These are phyloP conservation scores for Pyrrhosoma nymphula DNA, from an alignment of 2,888 invertebrate genomes.

Conservation along the genomic window DNA sequence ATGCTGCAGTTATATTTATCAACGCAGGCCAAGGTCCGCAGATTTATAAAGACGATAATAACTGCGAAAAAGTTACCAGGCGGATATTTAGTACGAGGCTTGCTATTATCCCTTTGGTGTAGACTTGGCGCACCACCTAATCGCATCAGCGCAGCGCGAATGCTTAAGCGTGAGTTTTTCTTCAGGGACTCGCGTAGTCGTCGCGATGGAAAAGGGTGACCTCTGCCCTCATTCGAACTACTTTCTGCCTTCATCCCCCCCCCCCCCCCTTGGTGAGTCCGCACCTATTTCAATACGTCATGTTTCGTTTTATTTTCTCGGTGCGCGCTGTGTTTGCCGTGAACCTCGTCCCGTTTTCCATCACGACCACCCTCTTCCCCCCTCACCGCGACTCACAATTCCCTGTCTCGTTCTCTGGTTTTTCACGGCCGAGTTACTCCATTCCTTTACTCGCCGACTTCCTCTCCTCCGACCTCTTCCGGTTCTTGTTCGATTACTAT, in stretches of 20 bases:
- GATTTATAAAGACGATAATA: too few relatives aligned
- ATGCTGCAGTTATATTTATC: too few relatives aligned
- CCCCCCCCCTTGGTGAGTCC: too few relatives aligned
- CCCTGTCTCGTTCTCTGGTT: background rate
- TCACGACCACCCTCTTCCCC: background rate
- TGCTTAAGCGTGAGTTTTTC: background rate
- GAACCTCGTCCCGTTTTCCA: background rate
- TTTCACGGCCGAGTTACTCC: background rate
- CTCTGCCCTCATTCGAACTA: background rate
- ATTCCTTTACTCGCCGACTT: background rate
- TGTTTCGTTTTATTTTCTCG: background rate
- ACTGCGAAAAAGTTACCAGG: too few relatives aligned
- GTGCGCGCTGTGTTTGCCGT: background rate
- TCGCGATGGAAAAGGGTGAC: background rate
- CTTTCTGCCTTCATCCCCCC: too few relatives aligned
- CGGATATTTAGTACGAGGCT: background rate
- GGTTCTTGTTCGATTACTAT: background rate
- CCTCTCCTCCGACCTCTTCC: background rate
- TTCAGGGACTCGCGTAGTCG: background rate
- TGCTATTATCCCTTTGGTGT: background rate
- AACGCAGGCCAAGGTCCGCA: too few relatives aligned
- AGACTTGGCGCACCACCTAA: background rate
- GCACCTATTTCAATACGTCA: background rate
- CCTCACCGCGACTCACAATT: background rate
- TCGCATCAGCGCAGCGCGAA: background rate